A percentile compares a stretch with the other conserved stretches of the same genome.
These are phyloP conservation scores for Dysidea cf. avara DNA, from an alignment of 37 sponge, comb jelly and placozoan species.

Conservation along the genomic window DNA sequence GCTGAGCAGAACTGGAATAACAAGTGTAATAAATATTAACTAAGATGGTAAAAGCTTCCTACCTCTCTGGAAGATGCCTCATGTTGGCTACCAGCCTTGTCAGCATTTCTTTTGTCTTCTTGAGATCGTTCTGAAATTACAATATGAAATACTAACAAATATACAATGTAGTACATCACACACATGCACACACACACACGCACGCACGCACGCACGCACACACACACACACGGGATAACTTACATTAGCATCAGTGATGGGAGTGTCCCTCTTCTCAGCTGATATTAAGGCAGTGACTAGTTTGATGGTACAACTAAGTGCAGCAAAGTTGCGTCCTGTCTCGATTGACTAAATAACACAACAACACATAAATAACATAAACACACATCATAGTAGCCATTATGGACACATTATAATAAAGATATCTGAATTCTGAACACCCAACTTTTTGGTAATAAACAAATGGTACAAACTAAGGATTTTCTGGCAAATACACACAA, in stretches of 20 bases:
- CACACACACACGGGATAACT: neutral
- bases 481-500: too few species aligned
- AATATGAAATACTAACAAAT: neutral
- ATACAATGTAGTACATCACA: too few species aligned
- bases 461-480: too few species aligned
- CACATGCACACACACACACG: too few species aligned
- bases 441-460: too few species aligned
- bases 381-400: too few species aligned
- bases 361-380: too few species aligned
- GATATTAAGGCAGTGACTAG: conserved; percentile 76
- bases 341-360: conserved; percentile 58
- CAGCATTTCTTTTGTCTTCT: conserved; percentile 79
- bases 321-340: conserved; percentile 74
- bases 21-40: too few species aligned
- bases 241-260: conserved; percentile 75
- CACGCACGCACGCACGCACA: neutral
- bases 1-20: conserved; percentile 60
- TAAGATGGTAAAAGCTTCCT: too few species aligned
- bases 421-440: too few species aligned
- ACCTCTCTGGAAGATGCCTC: conserved; percentile 83
- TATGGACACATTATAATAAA: too few species aligned
- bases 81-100: conserved; percentile 60
- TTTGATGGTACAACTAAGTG: conserved; percentile 84
- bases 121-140: conserved; percentile 56
- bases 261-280: conserved; percentile 83